phyloP scores from a whole-genome alignment of 2,797 vertebrate species.

The Podarcis siculus region DNA sequence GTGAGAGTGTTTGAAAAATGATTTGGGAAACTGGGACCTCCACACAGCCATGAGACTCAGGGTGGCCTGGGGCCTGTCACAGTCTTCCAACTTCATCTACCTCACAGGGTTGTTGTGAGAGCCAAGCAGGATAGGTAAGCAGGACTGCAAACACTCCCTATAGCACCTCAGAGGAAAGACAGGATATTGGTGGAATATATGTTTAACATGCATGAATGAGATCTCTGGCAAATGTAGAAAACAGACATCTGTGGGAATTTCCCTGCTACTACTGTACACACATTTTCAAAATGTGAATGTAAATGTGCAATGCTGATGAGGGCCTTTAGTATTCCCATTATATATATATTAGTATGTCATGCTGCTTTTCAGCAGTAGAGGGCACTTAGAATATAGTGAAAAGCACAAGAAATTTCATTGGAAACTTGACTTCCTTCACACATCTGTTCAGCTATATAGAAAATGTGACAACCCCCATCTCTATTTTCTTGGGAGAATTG shows the following conservation, averaged over 20 bases:
- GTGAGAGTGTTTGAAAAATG: neutral
- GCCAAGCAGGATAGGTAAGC: too few species aligned
- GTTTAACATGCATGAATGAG: neutral
- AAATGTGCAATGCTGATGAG: neutral
- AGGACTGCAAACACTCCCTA: neutral
- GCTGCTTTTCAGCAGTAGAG: slow-evolving; percentile 90
- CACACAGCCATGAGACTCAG: neutral
- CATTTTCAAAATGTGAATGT: neutral
- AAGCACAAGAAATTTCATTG: slow-evolving; percentile 69
- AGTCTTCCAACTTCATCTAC: neutral
- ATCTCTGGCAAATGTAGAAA: neutral
- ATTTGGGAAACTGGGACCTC: neutral
- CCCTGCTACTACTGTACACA: neutral
- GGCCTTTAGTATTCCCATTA: neutral
- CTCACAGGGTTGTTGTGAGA: neutral
- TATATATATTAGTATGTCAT: slow-evolving; percentile 62
- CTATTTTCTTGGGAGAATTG: slow-evolving; percentile 64
- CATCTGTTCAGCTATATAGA: slow-evolving; percentile 74
- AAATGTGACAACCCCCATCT: slow-evolving; percentile 60
- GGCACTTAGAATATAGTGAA: slow-evolving; percentile 97
- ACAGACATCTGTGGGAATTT: neutral
- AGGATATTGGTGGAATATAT: neutral
- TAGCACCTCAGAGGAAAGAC: neutral
- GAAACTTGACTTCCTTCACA: slow-evolving; percentile 74
- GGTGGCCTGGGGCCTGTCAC: neutral